These are phyloP conservation scores for Labeo catla DNA, from an alignment of 2,113 vertebrate genomes.

Conservation along the genomic window DNA sequence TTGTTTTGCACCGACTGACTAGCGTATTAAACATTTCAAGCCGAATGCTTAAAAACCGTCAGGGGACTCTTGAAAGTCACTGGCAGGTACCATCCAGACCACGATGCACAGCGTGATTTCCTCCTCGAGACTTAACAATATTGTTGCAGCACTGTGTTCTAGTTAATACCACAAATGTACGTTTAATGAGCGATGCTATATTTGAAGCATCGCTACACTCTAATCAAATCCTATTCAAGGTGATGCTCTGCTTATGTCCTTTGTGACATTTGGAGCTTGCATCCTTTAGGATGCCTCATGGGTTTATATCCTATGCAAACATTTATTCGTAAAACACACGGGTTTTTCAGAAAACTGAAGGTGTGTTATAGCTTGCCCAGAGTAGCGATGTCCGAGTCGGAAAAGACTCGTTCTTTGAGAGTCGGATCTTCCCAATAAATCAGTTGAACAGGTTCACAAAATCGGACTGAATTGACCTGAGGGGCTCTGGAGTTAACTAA, in stretches of 20 bases:
- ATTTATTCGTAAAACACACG: not conserved
- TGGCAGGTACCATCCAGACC: not conserved
- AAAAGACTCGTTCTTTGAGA: constrained; percentile 4
- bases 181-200: constrained; percentile 16
- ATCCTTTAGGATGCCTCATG: constrained; percentile 15
- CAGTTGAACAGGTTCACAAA: not conserved
- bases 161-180: not conserved
- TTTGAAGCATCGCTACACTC: constrained; percentile 44
- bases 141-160: not conserved
- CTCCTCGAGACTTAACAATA: not conserved
- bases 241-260: constrained; percentile 47
- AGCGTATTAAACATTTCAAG: constrained; percentile 4
- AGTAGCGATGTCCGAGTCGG: not conserved
- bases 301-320: not conserved
- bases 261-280: constrained; percentile 24
- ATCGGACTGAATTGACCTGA: not conserved
- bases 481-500: not conserved
- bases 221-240: constrained; percentile 46
- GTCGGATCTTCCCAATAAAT: not conserved
- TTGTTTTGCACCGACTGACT: not conserved
- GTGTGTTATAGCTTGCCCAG: not conserved
- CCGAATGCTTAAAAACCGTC: not conserved
- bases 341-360: not conserved
- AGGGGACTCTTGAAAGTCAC: constrained; percentile 26
- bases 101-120: not conserved